phyloP scores from a whole-genome alignment of 2,797 vertebrate genomes.

The Amphiprion clarkii region DNA sequence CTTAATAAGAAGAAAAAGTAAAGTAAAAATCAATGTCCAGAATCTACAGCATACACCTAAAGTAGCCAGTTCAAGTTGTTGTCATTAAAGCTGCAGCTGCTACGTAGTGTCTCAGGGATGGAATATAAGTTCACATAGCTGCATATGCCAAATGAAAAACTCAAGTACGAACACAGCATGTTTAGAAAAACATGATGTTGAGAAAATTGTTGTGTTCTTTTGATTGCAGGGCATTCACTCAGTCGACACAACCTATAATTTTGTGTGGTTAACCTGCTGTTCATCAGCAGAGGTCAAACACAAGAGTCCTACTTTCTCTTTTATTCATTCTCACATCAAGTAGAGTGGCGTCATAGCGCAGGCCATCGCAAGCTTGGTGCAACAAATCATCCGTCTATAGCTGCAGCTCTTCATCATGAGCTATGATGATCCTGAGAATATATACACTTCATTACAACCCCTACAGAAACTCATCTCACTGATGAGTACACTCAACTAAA shows the following conservation, averaged over 20 bases:
- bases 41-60: not conserved
- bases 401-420: constrained; percentile 39
- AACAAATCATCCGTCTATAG: constrained; percentile 41
- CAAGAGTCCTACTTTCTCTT: constrained; percentile 7
- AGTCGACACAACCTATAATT: constrained; percentile 13
- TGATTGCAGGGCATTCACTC: not conserved
- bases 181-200: constrained; percentile 3
- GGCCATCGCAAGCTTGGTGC: constrained; percentile 22
- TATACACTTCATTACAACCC: constrained; percentile 31
- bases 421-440: constrained; percentile 32
- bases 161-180: not conserved
- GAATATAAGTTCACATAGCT: not conserved
- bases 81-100: not conserved
- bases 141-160: not conserved
- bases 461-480: constrained; percentile 35
- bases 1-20: not conserved
- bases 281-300: constrained; percentile 46
- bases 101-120: not conserved
- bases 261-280: constrained; percentile 7
- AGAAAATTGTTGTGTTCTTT: not conserved
- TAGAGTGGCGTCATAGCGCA: constrained; percentile 10
- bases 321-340: constrained; percentile 37
- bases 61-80: not conserved
- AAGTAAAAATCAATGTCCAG: not conserved
- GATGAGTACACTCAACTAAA: constrained; percentile 35